Evolutionary conservation across 1,140 invertebrate genomes (phyloP).

Genomic region (Drosophila nasuta): DNA sequence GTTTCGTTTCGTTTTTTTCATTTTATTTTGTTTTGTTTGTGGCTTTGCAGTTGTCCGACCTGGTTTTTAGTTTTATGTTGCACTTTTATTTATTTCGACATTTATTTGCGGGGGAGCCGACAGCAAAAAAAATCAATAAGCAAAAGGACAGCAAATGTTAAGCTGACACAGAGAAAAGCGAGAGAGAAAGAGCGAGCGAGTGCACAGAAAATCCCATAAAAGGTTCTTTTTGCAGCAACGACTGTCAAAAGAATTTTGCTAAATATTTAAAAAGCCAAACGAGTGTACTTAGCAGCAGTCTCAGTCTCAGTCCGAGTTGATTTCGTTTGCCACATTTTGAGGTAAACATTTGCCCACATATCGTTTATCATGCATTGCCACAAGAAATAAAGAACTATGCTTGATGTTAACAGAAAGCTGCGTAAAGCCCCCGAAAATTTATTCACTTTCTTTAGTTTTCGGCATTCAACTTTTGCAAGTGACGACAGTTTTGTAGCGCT

Average conservation of each 20-base stretch:
- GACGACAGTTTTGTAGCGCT: conserved; percentile 51
- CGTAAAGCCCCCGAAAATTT: conserved; percentile 8
- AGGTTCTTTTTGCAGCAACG: conserved; percentile 31
- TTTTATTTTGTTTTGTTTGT: conserved; percentile 40
- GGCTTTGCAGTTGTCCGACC: conserved; percentile 59
- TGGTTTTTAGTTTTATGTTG: conserved; percentile 68
- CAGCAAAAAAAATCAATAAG: conserved; percentile 68
- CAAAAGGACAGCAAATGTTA: conserved; percentile 44
- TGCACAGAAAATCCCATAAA: conserved; percentile 60
- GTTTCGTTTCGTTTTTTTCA: background rate
- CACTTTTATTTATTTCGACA: conserved; percentile 79
- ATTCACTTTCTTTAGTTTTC: conserved; percentile 3
- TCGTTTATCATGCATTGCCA: background rate
- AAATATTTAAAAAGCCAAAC: conserved; percentile 64
- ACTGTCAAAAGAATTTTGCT: conserved; percentile 30
- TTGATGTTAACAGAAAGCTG: background rate
- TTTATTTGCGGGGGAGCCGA: conserved; percentile 22
- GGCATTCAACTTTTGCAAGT: conserved; percentile 36
- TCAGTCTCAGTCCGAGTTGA: conserved; percentile 1
- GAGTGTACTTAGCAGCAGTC: conserved; percentile 9
- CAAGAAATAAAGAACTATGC: conserved; percentile 9
- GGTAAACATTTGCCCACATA: conserved; percentile 9
- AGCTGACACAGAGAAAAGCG: conserved; percentile 25
- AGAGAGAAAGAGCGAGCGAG: conserved; percentile 10
- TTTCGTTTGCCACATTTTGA: conserved; percentile 9